These are phyloP conservation scores for Pipra filicauda DNA, from an alignment of 2,113 vertebrate species.

Conservation along the genomic window DNA sequence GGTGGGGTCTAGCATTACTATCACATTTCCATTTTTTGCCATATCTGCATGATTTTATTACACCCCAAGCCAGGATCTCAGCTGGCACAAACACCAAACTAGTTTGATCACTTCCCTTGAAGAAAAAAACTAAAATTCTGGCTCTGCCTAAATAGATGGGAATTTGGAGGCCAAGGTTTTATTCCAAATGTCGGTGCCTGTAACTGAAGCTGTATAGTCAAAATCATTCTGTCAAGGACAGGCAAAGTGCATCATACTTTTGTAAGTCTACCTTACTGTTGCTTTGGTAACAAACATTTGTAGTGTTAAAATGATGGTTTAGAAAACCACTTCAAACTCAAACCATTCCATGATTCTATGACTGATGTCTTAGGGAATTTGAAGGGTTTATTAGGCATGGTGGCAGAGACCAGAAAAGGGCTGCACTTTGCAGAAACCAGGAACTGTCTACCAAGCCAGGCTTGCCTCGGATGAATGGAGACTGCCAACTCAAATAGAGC, in stretches of 20 bases:
- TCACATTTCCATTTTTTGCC: background rate
- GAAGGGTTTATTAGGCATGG: background rate
- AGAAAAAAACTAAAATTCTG: background rate
- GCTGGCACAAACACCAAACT: background rate
- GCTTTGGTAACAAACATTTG: background rate
- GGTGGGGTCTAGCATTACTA: background rate
- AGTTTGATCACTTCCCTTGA: background rate
- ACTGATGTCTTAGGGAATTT: background rate
- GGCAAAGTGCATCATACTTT: background rate
- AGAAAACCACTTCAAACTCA: background rate
- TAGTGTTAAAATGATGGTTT: background rate
- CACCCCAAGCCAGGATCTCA: background rate
- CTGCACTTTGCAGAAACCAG: background rate
- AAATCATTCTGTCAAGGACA: background rate
- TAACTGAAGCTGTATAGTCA: background rate
- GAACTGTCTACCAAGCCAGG: background rate
- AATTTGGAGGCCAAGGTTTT: background rate
- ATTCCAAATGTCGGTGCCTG: background rate
- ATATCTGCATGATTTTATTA: background rate
- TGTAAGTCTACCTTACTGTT: background rate
- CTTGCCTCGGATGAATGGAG: background rate
- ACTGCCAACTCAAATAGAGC: background rate
- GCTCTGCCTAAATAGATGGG: background rate
- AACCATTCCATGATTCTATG: background rate
- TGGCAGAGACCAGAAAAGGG: background rate